Evolutionary conservation across 2,888 invertebrate genomes (phyloP).

Genomic region (Tupiocoris notatus): DNA sequence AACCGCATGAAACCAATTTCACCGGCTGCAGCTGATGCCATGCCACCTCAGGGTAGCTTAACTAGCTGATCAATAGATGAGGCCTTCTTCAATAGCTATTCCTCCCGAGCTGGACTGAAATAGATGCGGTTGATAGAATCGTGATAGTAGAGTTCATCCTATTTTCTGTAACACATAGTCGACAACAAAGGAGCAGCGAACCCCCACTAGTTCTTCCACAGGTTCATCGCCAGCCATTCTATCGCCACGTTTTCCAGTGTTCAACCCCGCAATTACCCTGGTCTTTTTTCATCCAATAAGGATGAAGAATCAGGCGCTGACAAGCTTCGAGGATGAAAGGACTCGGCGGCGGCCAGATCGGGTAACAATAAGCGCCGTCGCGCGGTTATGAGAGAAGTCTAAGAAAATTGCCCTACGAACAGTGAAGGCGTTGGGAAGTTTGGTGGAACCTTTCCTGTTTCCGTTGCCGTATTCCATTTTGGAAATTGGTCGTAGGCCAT

Average conservation of each 20-base stretch:
- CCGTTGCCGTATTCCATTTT: too few relatives aligned
- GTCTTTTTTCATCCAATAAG: constrained; percentile 8
- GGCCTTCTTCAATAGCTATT: too few relatives aligned
- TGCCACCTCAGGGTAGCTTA: background rate
- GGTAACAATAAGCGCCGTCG: constrained; percentile 10
- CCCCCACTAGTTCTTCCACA: background rate
- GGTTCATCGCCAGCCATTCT: background rate
- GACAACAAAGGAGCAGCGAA: constrained; percentile 2
- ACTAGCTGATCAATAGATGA: constrained; percentile 21
- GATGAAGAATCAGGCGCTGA: constrained; percentile 33
- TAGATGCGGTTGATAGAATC: constrained; percentile 16
- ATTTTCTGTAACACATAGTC: constrained; percentile 11
- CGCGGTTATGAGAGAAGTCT: too few relatives aligned
- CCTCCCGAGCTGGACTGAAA: constrained; percentile 6
- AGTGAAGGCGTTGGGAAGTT: too few relatives aligned
- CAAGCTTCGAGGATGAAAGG: constrained; percentile 14
- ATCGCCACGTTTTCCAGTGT: background rate
- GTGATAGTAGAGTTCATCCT: constrained; percentile 22
- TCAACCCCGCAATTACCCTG: constrained; percentile 4
- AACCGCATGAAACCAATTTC: constrained; percentile 22
- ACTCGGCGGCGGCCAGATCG: constrained; percentile 30
- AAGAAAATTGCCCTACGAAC: too few relatives aligned
- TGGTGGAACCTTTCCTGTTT: too few relatives aligned
- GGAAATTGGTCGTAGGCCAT: too few relatives aligned
- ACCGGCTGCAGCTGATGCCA: constrained; percentile 12